Evolutionary conservation across 2,113 vertebrate species (phyloP).

Genomic region (Hyla sarda): DNA sequence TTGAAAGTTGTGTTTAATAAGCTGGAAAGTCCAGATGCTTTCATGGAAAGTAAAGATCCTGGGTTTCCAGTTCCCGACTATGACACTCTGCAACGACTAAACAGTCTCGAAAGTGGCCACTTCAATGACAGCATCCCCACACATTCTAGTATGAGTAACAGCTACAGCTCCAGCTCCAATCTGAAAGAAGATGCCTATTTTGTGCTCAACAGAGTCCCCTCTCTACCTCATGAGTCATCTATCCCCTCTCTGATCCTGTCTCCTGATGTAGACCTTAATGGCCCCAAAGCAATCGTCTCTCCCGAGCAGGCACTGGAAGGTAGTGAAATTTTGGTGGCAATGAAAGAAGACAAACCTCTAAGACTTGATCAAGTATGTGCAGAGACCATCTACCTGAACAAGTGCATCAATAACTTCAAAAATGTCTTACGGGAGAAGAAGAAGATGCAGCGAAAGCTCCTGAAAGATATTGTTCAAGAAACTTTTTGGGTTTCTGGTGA

Average conservation of each 20-base stretch:
- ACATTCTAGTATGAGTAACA: conserved; percentile 73
- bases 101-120: conserved; percentile 69
- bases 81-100: conserved; percentile 67
- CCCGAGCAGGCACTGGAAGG: conserved; percentile 51
- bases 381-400: conserved; percentile 85
- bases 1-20: conserved; percentile 88
- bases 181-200: conserved; percentile 63
- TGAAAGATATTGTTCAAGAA: conserved; percentile 82
- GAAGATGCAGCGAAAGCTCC: conserved; percentile 81
- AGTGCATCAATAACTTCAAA: conserved; percentile 92
- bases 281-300: conserved; percentile 39
- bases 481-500: conserved; percentile 82
- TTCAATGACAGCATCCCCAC: conserved; percentile 75
- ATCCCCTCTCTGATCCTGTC: conserved; percentile 58
- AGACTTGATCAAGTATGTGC: conserved; percentile 79
- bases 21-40: conserved; percentile 77
- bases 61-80: conserved; percentile 69
- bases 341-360: conserved; percentile 68
- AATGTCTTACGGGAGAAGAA: conserved; percentile 89
- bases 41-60: conserved; percentile 71
- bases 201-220: conserved; percentile 62
- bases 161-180: conserved; percentile 61
- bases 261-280: conserved; percentile 54
- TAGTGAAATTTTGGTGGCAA: conserved; percentile 52
- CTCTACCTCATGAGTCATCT: conserved; percentile 62